phyloP scores from a whole-genome alignment of 2,888 invertebrate genomes.

The Troides helena region DNA sequence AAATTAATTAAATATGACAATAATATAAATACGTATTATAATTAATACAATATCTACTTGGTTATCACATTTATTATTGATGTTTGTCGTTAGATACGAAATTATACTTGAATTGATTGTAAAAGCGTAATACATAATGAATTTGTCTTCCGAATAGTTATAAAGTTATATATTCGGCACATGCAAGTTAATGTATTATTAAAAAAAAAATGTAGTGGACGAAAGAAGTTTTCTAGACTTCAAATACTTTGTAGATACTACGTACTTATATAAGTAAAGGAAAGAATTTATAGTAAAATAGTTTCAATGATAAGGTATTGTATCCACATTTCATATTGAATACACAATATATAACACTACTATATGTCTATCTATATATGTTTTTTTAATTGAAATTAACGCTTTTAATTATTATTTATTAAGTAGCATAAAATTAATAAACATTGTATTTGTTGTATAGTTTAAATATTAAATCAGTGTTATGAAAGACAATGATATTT shows the following conservation, averaged over 20 bases:
- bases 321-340: conserved; percentile 33
- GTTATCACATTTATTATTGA: conserved; percentile 9
- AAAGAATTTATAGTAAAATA: conserved; percentile 32
- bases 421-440: neutral
- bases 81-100: conserved; percentile 21
- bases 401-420: neutral
- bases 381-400: neutral
- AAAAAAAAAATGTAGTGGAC: conserved; percentile 35
- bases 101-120: conserved; percentile 46
- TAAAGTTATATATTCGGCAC: conserved; percentile 66
- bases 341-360: conserved; percentile 1
- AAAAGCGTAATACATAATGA: conserved; percentile 58
- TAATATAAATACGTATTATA: conserved; percentile 10
- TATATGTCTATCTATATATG: neutral
- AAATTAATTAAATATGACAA: conserved; percentile 14
- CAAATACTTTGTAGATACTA: conserved; percentile 33
- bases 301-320: conserved; percentile 12
- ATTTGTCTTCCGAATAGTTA: conserved; percentile 77
- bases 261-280: conserved; percentile 15
- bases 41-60: conserved; percentile 19
- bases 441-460: neutral
- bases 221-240: conserved; percentile 65
- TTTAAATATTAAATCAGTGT: neutral
- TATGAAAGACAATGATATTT: neutral
- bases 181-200: conserved; percentile 66